phyloP scores from a whole-genome alignment of 2,888 invertebrate species.

The Hermodice carunculata region DNA sequence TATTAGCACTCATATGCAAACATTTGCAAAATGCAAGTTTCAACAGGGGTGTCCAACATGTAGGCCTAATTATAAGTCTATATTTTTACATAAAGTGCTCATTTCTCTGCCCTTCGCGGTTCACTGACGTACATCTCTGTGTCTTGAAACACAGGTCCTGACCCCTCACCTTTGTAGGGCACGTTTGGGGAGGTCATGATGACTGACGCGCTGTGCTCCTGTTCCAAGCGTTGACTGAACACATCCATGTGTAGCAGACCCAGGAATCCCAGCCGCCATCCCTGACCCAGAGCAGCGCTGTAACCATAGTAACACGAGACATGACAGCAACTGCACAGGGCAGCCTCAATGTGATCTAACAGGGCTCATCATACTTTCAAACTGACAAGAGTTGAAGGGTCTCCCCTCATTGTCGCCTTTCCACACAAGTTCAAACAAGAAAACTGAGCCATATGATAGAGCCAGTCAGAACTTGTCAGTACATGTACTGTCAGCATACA shows the following conservation, averaged over 20 bases:
- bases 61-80: too few relatives aligned
- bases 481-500: too few relatives aligned
- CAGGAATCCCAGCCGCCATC: slow-evolving; percentile 72
- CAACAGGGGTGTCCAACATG: background rate
- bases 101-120: too few relatives aligned
- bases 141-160: background rate
- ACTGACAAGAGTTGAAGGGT: too few relatives aligned
- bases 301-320: slow-evolving; percentile 21
- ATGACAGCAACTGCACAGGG: background rate
- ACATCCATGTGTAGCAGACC: slow-evolving; percentile 74
- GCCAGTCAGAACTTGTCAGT: too few relatives aligned
- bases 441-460: too few relatives aligned
- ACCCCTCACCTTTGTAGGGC: slow-evolving; percentile 72
- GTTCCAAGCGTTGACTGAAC: slow-evolving; percentile 71
- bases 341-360: too few relatives aligned
- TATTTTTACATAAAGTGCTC: too few relatives aligned
- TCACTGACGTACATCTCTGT: background rate
- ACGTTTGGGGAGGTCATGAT: slow-evolving; percentile 73
- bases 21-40: background rate
- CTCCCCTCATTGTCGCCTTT: too few relatives aligned
- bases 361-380: too few relatives aligned
- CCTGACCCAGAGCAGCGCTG: slow-evolving; percentile 72
- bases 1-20: too few relatives aligned
- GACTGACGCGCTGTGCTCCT: slow-evolving; percentile 72
- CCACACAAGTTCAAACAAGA: too few relatives aligned